These are phyloP conservation scores for Panagrolaimus sp. DNA, from an alignment of 1,140 invertebrate genomes.

Conservation along the genomic window DNA sequence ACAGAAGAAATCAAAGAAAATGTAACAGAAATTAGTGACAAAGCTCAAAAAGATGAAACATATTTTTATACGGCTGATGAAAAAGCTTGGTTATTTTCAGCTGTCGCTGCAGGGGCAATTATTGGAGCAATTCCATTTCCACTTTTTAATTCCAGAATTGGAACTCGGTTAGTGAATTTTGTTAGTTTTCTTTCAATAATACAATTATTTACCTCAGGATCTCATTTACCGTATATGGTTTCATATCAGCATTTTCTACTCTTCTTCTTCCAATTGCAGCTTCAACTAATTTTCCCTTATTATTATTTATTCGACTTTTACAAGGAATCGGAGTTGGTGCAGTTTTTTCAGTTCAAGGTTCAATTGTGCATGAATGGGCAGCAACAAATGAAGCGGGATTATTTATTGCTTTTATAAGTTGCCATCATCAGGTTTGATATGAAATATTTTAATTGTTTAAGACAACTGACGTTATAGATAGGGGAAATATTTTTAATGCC, in stretches of 20 bases:
- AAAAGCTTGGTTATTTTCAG: slow-evolving; percentile 36
- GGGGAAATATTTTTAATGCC: slow-evolving; percentile 48
- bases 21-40: too few species aligned
- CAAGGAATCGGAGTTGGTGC: slow-evolving; percentile 54
- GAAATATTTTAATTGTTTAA: too few species aligned
- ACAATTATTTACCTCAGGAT: slow-evolving; percentile 26
- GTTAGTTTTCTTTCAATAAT: not conserved
- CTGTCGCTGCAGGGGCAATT: slow-evolving; percentile 38
- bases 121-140: slow-evolving; percentile 42
- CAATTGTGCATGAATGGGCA: slow-evolving; percentile 49
- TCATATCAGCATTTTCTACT: slow-evolving; percentile 51
- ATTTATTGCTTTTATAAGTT: slow-evolving; percentile 49
- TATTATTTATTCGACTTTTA: slow-evolving; percentile 41
- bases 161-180: slow-evolving; percentile 23
- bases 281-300: slow-evolving; percentile 28
- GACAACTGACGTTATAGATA: too few species aligned
- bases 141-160: slow-evolving; percentile 20
- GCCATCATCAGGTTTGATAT: slow-evolving; percentile 35
- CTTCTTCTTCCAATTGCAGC: slow-evolving; percentile 44
- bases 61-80: not conserved
- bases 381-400: slow-evolving; percentile 39
- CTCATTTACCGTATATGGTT: slow-evolving; percentile 49
- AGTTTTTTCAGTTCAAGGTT: slow-evolving; percentile 46
- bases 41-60: too few species aligned
- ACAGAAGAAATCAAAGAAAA: too few species aligned